phyloP scores from a whole-genome alignment of 2,113 vertebrate genomes.

The Brachionichthys hirsutus region DNA sequence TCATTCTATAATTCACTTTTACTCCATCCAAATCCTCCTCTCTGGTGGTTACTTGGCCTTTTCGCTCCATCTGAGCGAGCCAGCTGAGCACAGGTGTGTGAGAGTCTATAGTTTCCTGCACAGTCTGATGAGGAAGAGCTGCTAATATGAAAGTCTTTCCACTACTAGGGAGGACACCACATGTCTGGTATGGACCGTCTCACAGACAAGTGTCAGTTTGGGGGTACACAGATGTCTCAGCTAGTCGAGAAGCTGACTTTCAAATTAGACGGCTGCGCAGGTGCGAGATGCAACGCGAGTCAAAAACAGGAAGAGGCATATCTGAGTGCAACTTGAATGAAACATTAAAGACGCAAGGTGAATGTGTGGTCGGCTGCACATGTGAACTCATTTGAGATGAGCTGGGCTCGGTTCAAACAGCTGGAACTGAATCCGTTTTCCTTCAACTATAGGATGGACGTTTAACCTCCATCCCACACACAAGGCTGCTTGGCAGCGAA shows the following conservation, averaged over 20 bases:
- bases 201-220: conserved; percentile 45
- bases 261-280: conserved; percentile 31
- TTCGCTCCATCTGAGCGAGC: conserved; percentile 37
- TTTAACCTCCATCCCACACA: conserved; percentile 77
- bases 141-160: conserved; percentile 58
- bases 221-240: conserved; percentile 52
- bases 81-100: conserved; percentile 68
- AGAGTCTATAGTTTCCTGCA: conserved; percentile 31
- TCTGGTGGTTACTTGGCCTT: conserved; percentile 58
- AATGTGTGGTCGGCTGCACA: conserved; percentile 35
- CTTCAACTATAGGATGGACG: conserved; percentile 63
- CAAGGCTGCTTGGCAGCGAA: conserved; percentile 69
- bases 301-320: conserved; percentile 29
- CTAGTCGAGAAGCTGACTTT: conserved; percentile 33
- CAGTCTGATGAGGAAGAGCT: conserved; percentile 49
- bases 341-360: conserved; percentile 41
- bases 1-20: conserved; percentile 54
- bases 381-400: conserved; percentile 48
- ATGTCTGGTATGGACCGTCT: conserved; percentile 53
- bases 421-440: conserved; percentile 59
- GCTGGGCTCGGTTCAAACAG: conserved; percentile 56
- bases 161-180: conserved; percentile 58
- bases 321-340: conserved; percentile 22
- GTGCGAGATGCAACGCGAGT: conserved; percentile 36
- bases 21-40: conserved; percentile 49